Conservation (phyloP, 2,888 invertebrate genomes). For the Sinodicranocentrus sp. region DNA sequence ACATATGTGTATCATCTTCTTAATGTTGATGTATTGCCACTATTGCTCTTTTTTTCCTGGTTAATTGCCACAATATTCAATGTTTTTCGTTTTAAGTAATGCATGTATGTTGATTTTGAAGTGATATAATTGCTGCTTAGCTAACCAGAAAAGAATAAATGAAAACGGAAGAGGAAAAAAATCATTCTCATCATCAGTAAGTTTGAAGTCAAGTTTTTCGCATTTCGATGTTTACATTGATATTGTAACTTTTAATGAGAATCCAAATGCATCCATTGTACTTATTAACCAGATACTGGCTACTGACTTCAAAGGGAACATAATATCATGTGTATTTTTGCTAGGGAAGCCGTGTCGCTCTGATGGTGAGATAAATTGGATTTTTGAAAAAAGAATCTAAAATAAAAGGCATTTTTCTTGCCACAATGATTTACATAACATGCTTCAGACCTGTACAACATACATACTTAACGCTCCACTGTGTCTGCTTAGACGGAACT, state of each 20-base stretch:
- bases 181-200: constrained; percentile 43
- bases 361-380: constrained; percentile 42
- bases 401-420: constrained; percentile 42
- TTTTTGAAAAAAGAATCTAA: not conserved
- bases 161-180: constrained; percentile 46
- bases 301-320: not conserved
- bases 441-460: constrained; percentile 2
- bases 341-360: constrained; percentile 33
- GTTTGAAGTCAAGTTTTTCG: constrained; percentile 36
- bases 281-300: not conserved
- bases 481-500: too few relatives aligned
- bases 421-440: constrained; percentile 35
- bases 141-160: constrained; percentile 37
- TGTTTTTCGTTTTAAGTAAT: not conserved
- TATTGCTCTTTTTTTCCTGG: not conserved
- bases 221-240: constrained; percentile 41
- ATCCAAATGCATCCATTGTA: constrained; percentile 41
- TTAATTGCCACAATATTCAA: constrained; percentile 47
- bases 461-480: too few relatives aligned
- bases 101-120: constrained; percentile 36
- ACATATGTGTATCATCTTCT: not conserved
- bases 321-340: not conserved
- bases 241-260: constrained; percentile 59
- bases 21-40: not conserved
- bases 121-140: constrained; percentile 53